A percentile compares a stretch with the other conserved stretches of the same genome.
Evolutionary conservation across 2,888 invertebrate species (phyloP).

Genomic region (Acrobasis repandana): DNA sequence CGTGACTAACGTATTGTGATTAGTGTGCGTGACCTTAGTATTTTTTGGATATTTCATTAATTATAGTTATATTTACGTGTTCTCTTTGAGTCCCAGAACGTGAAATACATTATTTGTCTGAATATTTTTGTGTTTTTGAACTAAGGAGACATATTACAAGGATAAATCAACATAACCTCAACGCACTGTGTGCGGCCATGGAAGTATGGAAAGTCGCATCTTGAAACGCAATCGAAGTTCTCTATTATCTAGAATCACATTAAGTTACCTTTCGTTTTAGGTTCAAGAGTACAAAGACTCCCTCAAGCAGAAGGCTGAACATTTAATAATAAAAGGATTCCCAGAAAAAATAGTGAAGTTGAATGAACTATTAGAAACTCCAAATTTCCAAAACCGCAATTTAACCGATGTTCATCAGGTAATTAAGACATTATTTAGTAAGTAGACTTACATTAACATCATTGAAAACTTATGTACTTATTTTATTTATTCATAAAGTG

Average conservation of each 20-base stretch:
- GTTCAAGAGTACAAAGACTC: conserved; percentile 96
- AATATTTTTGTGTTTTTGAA: neutral
- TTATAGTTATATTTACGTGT: neutral
- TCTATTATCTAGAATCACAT: neutral
- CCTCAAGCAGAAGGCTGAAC: conserved; percentile 93
- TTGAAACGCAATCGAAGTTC: conserved; percentile 18
- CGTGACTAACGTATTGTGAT: conserved; percentile 56
- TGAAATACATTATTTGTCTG: neutral
- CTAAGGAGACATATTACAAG: neutral
- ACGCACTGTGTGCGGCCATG: conserved; percentile 40
- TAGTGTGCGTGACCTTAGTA: conserved; percentile 60
- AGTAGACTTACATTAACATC: no score
- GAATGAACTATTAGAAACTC: conserved; percentile 92
- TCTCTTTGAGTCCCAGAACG: neutral
- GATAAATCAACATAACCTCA: conserved; percentile 57
- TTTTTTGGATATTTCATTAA: conserved; percentile 29
- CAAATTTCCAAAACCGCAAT: conserved; percentile 90
- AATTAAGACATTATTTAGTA: conserved; percentile 20
- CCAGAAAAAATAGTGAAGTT: conserved; percentile 96
- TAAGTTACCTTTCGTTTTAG: conserved; percentile 61
- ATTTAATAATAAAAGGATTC: conserved; percentile 93
- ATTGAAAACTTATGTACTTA: no score
- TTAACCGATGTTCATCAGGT: conserved; percentile 90
- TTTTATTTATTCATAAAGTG: no score
- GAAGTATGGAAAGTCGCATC: conserved; percentile 29